Conservation (phyloP, 2,888 invertebrate species). For the Brassicogethes aeneus region DNA sequence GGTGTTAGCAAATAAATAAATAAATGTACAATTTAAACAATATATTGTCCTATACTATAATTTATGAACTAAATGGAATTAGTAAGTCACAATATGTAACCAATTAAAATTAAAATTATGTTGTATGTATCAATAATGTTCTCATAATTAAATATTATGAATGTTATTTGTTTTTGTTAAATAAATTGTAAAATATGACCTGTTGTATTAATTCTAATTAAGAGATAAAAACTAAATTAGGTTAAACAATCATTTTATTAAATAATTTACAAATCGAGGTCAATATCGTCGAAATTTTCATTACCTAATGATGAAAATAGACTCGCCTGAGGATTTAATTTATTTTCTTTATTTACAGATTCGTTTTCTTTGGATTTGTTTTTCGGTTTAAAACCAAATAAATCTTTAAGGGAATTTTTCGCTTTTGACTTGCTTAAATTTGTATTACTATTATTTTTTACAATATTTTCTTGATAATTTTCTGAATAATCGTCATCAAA, state of each 20-base stretch:
- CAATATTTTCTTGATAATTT: background rate
- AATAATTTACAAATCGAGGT: constrained; percentile 11
- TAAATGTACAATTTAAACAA: background rate
- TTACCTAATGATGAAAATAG: constrained; percentile 6
- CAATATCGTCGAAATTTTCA: constrained; percentile 11
- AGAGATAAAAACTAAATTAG: background rate
- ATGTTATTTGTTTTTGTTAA: background rate
- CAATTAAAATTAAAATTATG: background rate
- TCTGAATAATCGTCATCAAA: constrained; percentile 30
- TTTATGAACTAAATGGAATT: background rate
- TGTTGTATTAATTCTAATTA: background rate
- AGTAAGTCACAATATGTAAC: background rate
- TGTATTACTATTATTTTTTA: constrained; percentile 1
- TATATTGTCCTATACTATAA: background rate
- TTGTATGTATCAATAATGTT: background rate
- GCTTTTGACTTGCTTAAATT: too few species aligned
- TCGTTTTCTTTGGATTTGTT: constrained; percentile 4
- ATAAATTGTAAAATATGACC: background rate
- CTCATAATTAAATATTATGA: background rate
- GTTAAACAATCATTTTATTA: background rate
- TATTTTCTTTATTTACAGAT: constrained; percentile 9
- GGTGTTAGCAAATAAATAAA: too few species aligned
- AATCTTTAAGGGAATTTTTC: constrained; percentile 3
- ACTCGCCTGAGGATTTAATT: constrained; percentile 4
- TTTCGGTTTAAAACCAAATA: constrained; percentile 7